Evolutionary conservation across 2,797 vertebrate species (phyloP).

Genomic region (Ambastaia sidthimunki): DNA sequence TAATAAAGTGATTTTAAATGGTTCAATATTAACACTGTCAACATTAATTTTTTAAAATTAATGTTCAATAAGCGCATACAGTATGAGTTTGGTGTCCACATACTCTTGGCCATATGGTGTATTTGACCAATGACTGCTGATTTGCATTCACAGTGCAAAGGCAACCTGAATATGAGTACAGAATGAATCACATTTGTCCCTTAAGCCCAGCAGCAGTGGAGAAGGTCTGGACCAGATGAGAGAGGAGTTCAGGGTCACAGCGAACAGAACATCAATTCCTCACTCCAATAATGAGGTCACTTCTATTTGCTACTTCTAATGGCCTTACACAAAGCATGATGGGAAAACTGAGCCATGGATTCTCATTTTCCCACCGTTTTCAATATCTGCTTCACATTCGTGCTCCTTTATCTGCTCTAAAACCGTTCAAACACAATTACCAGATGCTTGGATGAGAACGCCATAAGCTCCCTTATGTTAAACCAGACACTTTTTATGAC

Average conservation of each 20-base stretch:
- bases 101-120: not conserved
- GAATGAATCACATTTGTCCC: constrained; percentile 40
- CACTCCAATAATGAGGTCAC: constrained; percentile 28
- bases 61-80: not conserved
- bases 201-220: constrained; percentile 17
- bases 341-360: constrained; percentile 16
- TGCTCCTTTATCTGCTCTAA: constrained; percentile 39
- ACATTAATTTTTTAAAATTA: not conserved
- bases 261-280: constrained; percentile 40
- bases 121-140: constrained; percentile 19
- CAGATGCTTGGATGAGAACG: constrained; percentile 37
- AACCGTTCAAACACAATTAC: constrained; percentile 40
- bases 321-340: not conserved
- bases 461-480: constrained; percentile 40
- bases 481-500: constrained; percentile 38
- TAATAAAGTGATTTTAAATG: no score
- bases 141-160: constrained; percentile 34
- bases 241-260: constrained; percentile 37
- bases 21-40: no score
- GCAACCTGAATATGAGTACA: constrained; percentile 1
- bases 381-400: constrained; percentile 1
- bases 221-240: not conserved
- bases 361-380: constrained; percentile 12
- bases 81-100: no score
- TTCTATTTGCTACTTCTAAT: not conserved